Conservation (phyloP, 2,797 vertebrate genomes). For the Hyperoplus immaculatus region DNA sequence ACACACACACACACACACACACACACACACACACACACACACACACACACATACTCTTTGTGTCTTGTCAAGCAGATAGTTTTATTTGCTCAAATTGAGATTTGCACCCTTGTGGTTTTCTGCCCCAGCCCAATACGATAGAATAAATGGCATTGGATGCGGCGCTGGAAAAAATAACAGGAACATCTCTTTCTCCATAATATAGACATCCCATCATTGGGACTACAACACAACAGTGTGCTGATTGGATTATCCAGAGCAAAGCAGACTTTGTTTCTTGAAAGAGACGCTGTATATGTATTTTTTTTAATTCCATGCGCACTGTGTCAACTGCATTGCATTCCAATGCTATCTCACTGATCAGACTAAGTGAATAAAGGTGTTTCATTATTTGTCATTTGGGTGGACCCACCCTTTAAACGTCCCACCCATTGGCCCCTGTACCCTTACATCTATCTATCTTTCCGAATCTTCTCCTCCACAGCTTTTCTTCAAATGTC, state of each 20-base stretch:
- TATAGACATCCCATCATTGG: background rate
- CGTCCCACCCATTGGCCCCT: constrained; percentile 30
- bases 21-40: background rate
- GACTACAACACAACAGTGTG: background rate
- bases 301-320: background rate
- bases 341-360: background rate
- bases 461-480: constrained; percentile 22
- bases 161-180: background rate
- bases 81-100: background rate
- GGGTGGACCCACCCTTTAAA: background rate
- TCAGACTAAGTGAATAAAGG: background rate
- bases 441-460: constrained; percentile 5
- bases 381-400: constrained; percentile 20
- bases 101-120: background rate
- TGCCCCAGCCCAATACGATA: background rate
- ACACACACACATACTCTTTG: background rate
- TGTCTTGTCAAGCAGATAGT: background rate
- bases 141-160: background rate
- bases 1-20: background rate
- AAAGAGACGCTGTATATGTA: background rate
- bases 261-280: background rate
- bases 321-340: background rate
- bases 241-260: background rate
- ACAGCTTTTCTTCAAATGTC: constrained; percentile 50
- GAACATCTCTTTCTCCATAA: background rate